Evolutionary conservation across 2,888 invertebrate species (phyloP), one percentile per base, ranked within the genome.

Genomic region (Chloromyia formosa): DNA sequence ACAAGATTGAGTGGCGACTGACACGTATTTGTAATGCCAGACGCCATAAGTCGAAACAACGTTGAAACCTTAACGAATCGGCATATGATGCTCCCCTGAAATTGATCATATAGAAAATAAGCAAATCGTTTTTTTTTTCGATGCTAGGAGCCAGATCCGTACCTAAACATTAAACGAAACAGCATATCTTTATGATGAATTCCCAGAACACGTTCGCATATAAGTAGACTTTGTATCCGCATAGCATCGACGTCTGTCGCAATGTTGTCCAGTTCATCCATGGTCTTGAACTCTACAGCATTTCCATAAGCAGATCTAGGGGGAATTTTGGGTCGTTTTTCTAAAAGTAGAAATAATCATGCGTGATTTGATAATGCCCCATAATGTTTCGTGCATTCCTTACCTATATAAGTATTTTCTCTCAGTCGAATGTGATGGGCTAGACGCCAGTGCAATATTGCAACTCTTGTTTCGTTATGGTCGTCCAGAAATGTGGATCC

Each of bases 131-230:
- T 9, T n/a, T n/a, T n/a, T n/a, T n/a, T n/a, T n/a, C n/a, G n/a
- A n/a, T n/a, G n/a, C 27, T 35, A 35, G 7, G 3, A 87, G 88
- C n/a, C n/a, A n/a, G n/a, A n/a, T n/a, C n/a, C n/a, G 5, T 86
- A 89, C 79, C 92, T 86, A 84, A 89, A 91, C 89, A 92, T 92
- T 77, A 92, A 86, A 62, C 92, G 88, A 85, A 93, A 95, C 75
- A 95, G 89, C 75, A 94, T 93, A 84, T 97, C 96, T 84, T 94
- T 94, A 86, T 97, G 96, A 79, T 89, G 87, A 0, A 91, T 88
- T 0, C 96, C 96, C 23, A 97, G 88, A 81, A 97, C 93, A 80
- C 97, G 88, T 86, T 94, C 94, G 78, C 94, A 92, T 79, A 97
- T 94, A 45, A 97, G 87, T 79, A 97, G 87, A 82, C 95, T 92